Base-by-base conservation (phyloP, 2,888 invertebrate genomes). In the Gerosis bhagava region DNA sequence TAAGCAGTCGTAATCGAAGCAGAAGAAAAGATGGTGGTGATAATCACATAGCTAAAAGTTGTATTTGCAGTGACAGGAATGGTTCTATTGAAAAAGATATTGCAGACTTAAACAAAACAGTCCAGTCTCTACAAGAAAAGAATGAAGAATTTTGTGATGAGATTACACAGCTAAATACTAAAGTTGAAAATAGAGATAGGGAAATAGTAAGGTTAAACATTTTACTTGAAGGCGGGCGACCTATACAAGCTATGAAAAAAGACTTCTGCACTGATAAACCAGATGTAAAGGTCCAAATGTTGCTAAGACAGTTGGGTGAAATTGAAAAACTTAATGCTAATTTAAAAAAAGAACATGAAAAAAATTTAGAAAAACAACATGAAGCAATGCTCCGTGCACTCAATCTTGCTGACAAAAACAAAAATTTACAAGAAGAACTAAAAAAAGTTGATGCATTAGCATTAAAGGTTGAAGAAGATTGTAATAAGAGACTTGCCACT, bases 361-460 rank as follows among this genome's bases (percentile, higher is more conserved):
- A 89, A 56, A 86, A 92, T 12, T 69, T 94, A 49, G 84, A 90
- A 42, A 93, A 93, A 62, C 94, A 94, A 65, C 96, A 96, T 73
- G 95, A 95, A 70, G 96, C 95, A 3, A 95, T 95, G 95, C 86
- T 93, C 31, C 83, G 93, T 56, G 95, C 95, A 3, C 77, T 95
- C 29, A 89, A 89, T 63, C 86, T 95, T 41, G 94, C 94, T n/a
- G 94, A 94, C 56, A 90, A 92, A 59, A 95, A 95, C 63, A 92
- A 92, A 66, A 83, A 83, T 47, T 72, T 96, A 39, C 93, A 95
- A 73, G 91, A 92, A 49, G 94, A 95, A 72, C 67, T 95, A 53
- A 90, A 91, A 54, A 94, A 94, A 67, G 91, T 95, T 35, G 95
- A 95, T 69, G 89, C 91, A 56, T 90, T 94, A 54, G 95, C 95